phyloP scores from a whole-genome alignment of 2,888 invertebrate species.

The Xylophagus ater region DNA sequence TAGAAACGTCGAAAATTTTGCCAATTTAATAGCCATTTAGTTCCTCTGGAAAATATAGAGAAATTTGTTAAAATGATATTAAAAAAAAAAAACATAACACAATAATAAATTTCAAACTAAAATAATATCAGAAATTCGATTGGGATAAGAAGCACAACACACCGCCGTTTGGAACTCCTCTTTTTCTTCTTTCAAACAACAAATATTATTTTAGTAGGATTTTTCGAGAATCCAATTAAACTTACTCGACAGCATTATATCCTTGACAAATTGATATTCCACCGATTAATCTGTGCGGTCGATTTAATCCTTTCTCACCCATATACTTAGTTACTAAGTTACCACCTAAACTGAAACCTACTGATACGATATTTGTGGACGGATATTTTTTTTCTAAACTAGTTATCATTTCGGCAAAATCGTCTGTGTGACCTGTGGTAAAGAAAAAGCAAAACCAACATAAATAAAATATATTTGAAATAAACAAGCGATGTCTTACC shows the following conservation, averaged over 20 bases:
- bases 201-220: too few relatives aligned
- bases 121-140: too few relatives aligned
- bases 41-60: conserved; percentile 49
- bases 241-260: conserved; percentile 83
- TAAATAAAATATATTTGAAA: conserved; percentile 11
- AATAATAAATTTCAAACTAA: background rate
- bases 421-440: conserved; percentile 72
- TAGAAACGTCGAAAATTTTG: conserved; percentile 82
- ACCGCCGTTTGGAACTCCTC: too few relatives aligned
- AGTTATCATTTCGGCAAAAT: conserved; percentile 73
- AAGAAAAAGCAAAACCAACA: conserved; percentile 13
- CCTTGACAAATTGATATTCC: conserved; percentile 91
- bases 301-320: conserved; percentile 57
- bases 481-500: conserved; percentile 46
- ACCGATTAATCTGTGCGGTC: conserved; percentile 64
- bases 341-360: conserved; percentile 90
- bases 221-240: conserved; percentile 25
- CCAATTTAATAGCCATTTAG: conserved; percentile 74
- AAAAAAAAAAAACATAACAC: conserved; percentile 1
- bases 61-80: conserved; percentile 9
- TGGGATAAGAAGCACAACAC: too few relatives aligned
- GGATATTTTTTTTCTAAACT: conserved; percentile 63
- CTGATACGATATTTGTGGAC: conserved; percentile 63
- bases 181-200: too few relatives aligned
- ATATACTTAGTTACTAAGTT: conserved; percentile 89